Conservation (phyloP, 2,888 invertebrate genomes). For the Hydroisotoma schaefferi region DNA sequence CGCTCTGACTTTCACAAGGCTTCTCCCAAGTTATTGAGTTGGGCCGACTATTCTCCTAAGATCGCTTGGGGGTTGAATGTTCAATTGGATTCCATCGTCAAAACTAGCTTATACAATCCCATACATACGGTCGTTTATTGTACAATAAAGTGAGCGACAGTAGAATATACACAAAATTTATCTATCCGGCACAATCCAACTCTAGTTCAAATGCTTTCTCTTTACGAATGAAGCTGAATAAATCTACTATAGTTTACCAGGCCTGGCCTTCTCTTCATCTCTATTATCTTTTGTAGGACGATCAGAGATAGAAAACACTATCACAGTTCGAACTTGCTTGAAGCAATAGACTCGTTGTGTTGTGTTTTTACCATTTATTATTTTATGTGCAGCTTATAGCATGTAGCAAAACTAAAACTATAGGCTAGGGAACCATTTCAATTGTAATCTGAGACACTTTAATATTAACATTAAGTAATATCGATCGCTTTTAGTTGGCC, state of each 20-base stretch:
- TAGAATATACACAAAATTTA: not conserved
- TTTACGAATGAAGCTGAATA: not conserved
- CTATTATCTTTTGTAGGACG: not conserved
- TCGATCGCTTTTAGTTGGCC: not conserved
- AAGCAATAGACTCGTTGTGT: no score
- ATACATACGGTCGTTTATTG: not conserved
- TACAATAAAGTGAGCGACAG: not conserved
- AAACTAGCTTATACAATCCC: not conserved
- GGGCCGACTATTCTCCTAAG: slow-evolving; percentile 13
- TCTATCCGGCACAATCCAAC: not conserved
- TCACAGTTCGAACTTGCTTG: slow-evolving; percentile 6
- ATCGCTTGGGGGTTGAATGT: slow-evolving; percentile 20
- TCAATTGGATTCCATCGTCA: slow-evolving; percentile 16
- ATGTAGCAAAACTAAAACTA: not conserved
- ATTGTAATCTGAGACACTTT: not conserved
- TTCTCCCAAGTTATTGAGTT: slow-evolving; percentile 21
- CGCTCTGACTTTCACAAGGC: slow-evolving; percentile 5
- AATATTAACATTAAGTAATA: not conserved
- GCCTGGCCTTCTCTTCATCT: not conserved
- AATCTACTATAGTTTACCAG: not conserved
- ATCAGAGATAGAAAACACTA: slow-evolving; percentile 2
- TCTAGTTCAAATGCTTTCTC: not conserved
- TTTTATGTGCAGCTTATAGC: no score
- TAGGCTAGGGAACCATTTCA: not conserved
- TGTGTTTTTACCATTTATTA: no score